A percentile compares a stretch with the other conserved stretches of the same genome.
Conservation (phyloP, 2,797 vertebrate genomes). For the Decapterus maruadsi region DNA sequence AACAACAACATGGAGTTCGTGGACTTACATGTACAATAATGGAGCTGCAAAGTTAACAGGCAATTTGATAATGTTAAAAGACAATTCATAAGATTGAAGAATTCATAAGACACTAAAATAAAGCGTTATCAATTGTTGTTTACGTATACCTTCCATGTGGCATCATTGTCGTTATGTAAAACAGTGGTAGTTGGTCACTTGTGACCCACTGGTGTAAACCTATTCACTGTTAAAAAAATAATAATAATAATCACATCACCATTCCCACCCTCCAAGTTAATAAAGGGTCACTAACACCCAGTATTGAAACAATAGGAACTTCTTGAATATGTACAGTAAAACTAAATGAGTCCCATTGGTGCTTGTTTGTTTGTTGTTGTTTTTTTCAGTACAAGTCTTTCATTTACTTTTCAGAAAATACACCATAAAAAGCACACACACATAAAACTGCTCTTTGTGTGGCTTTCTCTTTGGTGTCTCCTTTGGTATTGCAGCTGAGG, state of each 20-base stretch:
- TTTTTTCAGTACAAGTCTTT: constrained; percentile 29
- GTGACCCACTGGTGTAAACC: constrained; percentile 63
- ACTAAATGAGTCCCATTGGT: constrained; percentile 25
- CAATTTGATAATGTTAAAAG: constrained; percentile 31
- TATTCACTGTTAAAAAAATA: constrained; percentile 7
- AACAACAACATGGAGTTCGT: constrained; percentile 14
- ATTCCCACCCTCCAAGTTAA: constrained; percentile 23
- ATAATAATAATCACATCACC: neutral
- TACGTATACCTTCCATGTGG: constrained; percentile 25
- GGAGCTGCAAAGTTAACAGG: constrained; percentile 21
- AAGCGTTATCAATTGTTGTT: constrained; percentile 2
- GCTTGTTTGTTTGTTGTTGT: constrained; percentile 7
- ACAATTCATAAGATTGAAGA: constrained; percentile 32
- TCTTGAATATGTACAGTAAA: constrained; percentile 54
- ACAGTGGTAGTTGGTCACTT: constrained; percentile 28
- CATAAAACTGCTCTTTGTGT: too few relatives aligned
- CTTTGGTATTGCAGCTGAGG: constrained; percentile 5
- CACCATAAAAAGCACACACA: too few relatives aligned
- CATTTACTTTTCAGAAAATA: constrained; percentile 24
- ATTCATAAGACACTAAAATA: constrained; percentile 37
- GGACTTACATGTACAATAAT: constrained; percentile 13
- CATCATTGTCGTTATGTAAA: constrained; percentile 38
- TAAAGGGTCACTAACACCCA: constrained; percentile 18
- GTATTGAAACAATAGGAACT: constrained; percentile 28
- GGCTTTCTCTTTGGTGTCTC: too few relatives aligned